phyloP scores from a whole-genome alignment of 2,113 vertebrate species.

The Elephantulus edwardii region DNA sequence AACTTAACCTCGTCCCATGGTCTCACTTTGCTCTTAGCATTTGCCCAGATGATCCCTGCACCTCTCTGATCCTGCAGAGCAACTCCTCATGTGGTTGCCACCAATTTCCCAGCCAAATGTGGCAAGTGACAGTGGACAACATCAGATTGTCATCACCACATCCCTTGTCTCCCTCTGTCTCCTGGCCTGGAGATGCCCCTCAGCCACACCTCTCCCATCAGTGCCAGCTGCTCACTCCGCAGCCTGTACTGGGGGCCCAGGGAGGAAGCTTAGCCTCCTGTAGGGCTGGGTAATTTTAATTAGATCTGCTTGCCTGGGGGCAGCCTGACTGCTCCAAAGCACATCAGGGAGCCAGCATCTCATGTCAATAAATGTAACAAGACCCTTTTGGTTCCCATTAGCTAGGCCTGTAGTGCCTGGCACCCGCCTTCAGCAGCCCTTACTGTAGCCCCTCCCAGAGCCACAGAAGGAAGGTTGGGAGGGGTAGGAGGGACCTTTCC shows the following conservation, averaged over 20 bases:
- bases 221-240: background rate
- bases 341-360: conserved; percentile 76
- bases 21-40: background rate
- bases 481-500: background rate
- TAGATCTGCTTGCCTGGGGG: conserved; percentile 79
- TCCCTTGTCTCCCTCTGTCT: background rate
- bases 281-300: conserved; percentile 73
- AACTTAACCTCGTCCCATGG: background rate
- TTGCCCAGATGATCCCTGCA: background rate
- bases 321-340: conserved; percentile 75
- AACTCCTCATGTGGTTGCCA: background rate
- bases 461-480: conserved; percentile 27
- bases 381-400: conserved; percentile 75
- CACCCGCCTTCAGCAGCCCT: conserved; percentile 64
- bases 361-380: conserved; percentile 81
- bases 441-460: background rate
- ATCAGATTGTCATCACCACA: background rate
- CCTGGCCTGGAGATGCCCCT: background rate
- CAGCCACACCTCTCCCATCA: conserved; percentile 57
- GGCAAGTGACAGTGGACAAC: rapidly evolving
- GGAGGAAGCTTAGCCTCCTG: conserved; percentile 10
- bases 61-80: background rate
- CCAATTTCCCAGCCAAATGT: background rate
- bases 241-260: background rate
- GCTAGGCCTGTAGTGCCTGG: too few relatives aligned